These are phyloP conservation scores for Diplodus puntazzo DNA, from an alignment of 2,797 vertebrate genomes.

Conservation along the genomic window DNA sequence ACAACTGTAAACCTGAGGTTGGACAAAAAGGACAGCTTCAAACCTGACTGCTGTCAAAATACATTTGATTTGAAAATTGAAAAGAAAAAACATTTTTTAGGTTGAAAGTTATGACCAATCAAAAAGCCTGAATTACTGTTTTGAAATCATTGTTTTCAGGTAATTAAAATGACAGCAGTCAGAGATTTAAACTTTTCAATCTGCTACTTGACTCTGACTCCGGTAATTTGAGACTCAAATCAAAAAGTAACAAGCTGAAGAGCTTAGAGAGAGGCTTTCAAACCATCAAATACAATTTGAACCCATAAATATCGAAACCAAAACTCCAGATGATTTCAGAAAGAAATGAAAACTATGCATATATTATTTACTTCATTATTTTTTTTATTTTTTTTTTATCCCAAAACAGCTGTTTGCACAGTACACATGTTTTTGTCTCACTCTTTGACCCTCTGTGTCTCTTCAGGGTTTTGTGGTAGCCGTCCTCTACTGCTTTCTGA, in stretches of 20 bases:
- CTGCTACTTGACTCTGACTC: not conserved
- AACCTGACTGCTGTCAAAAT: not conserved
- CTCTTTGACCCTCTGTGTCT: slow-evolving; percentile 62
- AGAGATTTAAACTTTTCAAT: not conserved
- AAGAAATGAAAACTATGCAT: not conserved
- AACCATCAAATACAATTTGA: not conserved
- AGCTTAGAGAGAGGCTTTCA: not conserved
- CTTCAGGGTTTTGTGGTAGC: slow-evolving; percentile 96
- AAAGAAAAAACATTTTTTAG: not conserved
- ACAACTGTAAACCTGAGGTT: not conserved
- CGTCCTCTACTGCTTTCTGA: slow-evolving; percentile 98
- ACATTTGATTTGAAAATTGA: not conserved
- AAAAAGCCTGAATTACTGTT: not conserved
- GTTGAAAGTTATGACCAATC: no score
- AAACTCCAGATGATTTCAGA: not conserved
- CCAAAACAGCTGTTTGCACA: not conserved
- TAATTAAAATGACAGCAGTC: not conserved
- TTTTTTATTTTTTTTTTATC: not conserved
- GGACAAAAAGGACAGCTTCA: not conserved
- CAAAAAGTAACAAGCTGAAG: not conserved
- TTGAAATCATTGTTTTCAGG: not conserved
- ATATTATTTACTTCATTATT: not conserved
- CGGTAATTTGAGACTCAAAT: not conserved
- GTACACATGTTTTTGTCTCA: slow-evolving; percentile 49
- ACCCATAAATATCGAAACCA: no score